Percentiles rank a stretch among this genome's conserved stretches.
Evolutionary conservation across 2,888 invertebrate species (phyloP).

Genomic region (Chaitophorus viminalis): DNA sequence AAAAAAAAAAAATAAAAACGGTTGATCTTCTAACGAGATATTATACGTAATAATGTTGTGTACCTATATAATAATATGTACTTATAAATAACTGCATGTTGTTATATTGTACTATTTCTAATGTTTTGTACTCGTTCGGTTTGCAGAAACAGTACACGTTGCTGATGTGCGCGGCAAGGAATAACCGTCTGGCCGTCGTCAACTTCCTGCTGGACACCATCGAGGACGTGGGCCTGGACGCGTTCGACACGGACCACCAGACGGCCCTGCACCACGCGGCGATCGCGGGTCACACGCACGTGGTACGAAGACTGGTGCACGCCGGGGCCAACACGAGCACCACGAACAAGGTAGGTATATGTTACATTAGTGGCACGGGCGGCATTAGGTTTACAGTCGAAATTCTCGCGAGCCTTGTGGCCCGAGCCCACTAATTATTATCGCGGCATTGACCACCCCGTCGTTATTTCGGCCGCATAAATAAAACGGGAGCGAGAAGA

Average conservation of each 20-base stretch:
- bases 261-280: conserved; percentile 82
- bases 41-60: too few relatives aligned
- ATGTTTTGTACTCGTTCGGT: not conserved
- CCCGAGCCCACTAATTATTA: too few relatives aligned
- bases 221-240: conserved; percentile 72
- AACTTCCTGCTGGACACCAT: conserved; percentile 75
- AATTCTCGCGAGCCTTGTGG: too few relatives aligned
- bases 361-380: too few relatives aligned
- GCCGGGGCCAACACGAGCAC: conserved; percentile 76
- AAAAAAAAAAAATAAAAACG: too few relatives aligned
- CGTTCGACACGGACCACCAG: conserved; percentile 76
- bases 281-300: conserved; percentile 76
- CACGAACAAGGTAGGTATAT: conserved; percentile 80
- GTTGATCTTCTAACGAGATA: too few relatives aligned
- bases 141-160: conserved; percentile 77
- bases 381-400: too few relatives aligned
- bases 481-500: not conserved
- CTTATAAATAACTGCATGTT: too few relatives aligned
- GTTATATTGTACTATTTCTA: too few relatives aligned
- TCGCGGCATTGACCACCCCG: too few relatives aligned
- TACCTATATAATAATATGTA: too few relatives aligned
- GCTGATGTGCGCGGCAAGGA: conserved; percentile 80
- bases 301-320: conserved; percentile 76
- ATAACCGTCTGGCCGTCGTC: conserved; percentile 75
- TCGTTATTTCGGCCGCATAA: too few relatives aligned